These are phyloP conservation scores for Trissoscelio sp. DNA, from an alignment of 2,888 invertebrate genomes.

Conservation along the genomic window DNA sequence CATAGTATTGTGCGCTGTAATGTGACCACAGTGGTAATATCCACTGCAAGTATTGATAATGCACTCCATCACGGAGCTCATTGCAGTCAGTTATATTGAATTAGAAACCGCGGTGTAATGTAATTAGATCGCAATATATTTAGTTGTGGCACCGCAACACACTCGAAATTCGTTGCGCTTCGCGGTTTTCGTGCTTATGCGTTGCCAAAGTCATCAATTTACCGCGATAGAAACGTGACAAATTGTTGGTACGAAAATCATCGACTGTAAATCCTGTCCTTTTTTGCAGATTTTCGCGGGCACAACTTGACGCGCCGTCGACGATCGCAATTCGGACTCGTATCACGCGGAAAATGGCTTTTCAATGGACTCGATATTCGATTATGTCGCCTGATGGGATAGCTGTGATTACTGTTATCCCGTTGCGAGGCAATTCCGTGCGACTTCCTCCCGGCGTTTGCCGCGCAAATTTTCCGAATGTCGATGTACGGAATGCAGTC, in stretches of 20 bases:
- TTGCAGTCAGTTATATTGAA: conserved; percentile 49
- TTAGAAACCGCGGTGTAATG: conserved; percentile 47
- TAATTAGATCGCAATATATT: conserved; percentile 59
- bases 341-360: conserved; percentile 59
- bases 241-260: no score
- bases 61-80: conserved; percentile 36
- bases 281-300: no score
- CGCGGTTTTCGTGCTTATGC: conserved; percentile 9
- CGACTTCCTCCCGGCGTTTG: conserved; percentile 48
- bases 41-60: conserved; percentile 45
- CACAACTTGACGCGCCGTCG: background rate
- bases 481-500: conserved; percentile 37
- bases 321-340: conserved; percentile 31
- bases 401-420: conserved; percentile 61
- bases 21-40: conserved; percentile 36
- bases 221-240: no score
- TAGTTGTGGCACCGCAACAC: conserved; percentile 19
- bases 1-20: conserved; percentile 9
- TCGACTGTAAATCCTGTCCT: no score
- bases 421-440: conserved; percentile 58
- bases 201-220: conserved; percentile 8
- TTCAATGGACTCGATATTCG: conserved; percentile 63
- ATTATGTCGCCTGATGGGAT: conserved; percentile 65
- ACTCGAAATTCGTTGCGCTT: conserved; percentile 4
- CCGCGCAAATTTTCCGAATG: conserved; percentile 53